Evolutionary conservation across 2,888 invertebrate species (phyloP).

Genomic region (Aspidapion aeneum): DNA sequence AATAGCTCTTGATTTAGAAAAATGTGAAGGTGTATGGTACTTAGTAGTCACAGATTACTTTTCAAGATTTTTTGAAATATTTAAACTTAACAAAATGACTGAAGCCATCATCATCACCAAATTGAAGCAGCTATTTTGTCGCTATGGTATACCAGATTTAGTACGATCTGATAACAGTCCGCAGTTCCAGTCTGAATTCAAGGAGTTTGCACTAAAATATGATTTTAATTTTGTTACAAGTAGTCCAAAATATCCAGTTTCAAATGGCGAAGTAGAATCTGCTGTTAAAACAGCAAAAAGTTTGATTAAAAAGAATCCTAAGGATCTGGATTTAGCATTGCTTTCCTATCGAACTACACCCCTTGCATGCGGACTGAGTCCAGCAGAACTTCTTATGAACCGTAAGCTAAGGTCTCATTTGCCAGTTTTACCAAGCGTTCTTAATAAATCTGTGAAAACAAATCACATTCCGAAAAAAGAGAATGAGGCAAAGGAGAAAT

Average conservation of each 20-base stretch:
- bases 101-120: conserved; percentile 20
- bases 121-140: conserved; percentile 26
- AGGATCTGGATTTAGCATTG: not conserved
- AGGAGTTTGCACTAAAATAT: conserved; percentile 15
- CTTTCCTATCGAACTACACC: not conserved
- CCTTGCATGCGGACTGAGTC: not conserved
- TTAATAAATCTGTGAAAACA: not conserved
- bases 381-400: not conserved
- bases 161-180: conserved; percentile 31
- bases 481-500: not conserved
- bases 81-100: conserved; percentile 12
- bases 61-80: conserved; percentile 25
- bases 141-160: conserved; percentile 30
- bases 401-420: not conserved
- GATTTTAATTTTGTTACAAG: too few relatives aligned
- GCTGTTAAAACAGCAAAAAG: conserved; percentile 13
- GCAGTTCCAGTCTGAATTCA: conserved; percentile 25
- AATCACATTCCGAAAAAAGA: not conserved
- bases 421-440: not conserved
- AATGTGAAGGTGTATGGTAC: conserved; percentile 11
- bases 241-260: conserved; percentile 22
- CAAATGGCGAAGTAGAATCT: conserved; percentile 13
- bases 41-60: conserved; percentile 23
- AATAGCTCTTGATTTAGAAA: not conserved
- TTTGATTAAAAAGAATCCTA: not conserved